Evolutionary conservation across 1,140 invertebrate species (phyloP), one percentile per base, ranked within the genome.

Genomic region (Hylyphantes graminicola): DNA sequence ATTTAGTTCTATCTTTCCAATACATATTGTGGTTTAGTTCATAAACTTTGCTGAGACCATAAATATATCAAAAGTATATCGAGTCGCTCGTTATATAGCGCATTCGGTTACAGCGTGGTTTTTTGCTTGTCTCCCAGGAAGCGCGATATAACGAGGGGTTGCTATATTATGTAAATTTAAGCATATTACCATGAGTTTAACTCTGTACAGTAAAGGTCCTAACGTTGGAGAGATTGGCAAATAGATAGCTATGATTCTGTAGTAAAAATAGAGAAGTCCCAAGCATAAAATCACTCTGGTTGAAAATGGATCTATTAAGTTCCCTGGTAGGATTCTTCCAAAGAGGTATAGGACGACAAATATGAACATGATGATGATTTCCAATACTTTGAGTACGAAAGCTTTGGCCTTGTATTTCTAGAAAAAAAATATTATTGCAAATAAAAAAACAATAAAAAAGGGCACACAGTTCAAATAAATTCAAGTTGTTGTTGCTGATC

Each of bases 221-320:
- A 91, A 86, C 0, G 89, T 90, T 9, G 89, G 89, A 70, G 89
- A 90, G 50, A 91, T 90, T 3, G 90, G 90, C 6, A 91, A 84
- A 86, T 90, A 90, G 11, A 90, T 88, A 35, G 87, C 88, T 61
- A 91, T 87, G 13, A 90, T 86, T 48, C 90, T 87, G 83, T 90
- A 91, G 86, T 90, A 91, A 86, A 90, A 90, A 86, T 90, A 90
- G 0, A 91, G 85, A 8, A 91, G 72, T 6, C 87, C 88, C 12
- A 87, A 11, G 63, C 88, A 87, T 13, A 88, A 59, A 13, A 88
- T 72, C 5, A 88, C 86, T 63, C 87, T 85, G 0, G 77, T 86
- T 5, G 78, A 67, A 53, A 88, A 88, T 0, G 88, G 85, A 51
- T 84, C 85, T 12, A 86, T 72, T n/a, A 61, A 54, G 12, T 53